Percentiles rank a stretch among this genome's conserved stretches.
phyloP scores from a whole-genome alignment of 2,113 vertebrate genomes.

The Herpailurus yagouaroundi region DNA sequence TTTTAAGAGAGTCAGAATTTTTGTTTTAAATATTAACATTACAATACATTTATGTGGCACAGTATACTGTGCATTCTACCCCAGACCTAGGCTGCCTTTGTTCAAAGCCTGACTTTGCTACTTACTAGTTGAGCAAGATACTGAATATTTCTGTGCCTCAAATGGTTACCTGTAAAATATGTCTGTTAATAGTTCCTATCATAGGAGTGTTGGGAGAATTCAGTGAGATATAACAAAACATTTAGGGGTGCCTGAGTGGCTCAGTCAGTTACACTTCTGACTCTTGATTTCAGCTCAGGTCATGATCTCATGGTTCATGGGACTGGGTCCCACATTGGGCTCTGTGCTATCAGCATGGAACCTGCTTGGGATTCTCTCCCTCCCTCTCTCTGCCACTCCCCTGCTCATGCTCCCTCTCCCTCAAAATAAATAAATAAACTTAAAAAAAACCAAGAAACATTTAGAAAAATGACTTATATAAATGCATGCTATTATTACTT shows the following conservation, averaged over 20 bases:
- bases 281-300: not conserved
- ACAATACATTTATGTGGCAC: not conserved
- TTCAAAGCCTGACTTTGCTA: not conserved
- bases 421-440: too few species aligned
- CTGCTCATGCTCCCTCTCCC: not conserved
- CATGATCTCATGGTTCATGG: not conserved
- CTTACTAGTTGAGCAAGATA: not conserved
- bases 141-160: not conserved
- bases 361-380: not conserved
- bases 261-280: not conserved
- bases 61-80: not conserved
- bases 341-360: not conserved
- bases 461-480: too few species aligned
- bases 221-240: not conserved
- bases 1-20: not conserved
- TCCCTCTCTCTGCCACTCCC: not conserved
- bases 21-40: not conserved
- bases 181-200: not conserved
- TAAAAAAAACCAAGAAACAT: too few species aligned
- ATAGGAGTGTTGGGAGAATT: not conserved
- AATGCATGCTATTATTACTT: not conserved
- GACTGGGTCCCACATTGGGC: not conserved
- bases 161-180: not conserved
- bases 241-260: not conserved
- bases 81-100: not conserved